phyloP scores from a whole-genome alignment of 2,888 invertebrate species.

The Pherbina coryleti region DNA sequence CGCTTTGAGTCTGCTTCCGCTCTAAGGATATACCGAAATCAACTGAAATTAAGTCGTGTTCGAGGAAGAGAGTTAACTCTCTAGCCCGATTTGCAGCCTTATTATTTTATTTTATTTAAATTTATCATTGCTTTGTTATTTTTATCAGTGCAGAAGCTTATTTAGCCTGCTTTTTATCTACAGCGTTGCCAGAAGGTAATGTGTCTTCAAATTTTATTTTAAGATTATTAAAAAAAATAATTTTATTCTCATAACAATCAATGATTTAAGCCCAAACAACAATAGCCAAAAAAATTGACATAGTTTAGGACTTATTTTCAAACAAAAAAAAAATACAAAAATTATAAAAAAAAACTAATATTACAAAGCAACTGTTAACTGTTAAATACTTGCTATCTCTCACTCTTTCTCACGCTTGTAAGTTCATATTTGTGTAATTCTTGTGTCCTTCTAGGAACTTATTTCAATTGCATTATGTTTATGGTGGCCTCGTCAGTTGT shows the following conservation, averaged over 20 bases:
- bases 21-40: too few species aligned
- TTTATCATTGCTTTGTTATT: too few species aligned
- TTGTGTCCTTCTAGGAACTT: conserved; percentile 83
- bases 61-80: too few species aligned
- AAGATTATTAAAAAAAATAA: too few species aligned
- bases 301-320: not conserved
- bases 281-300: not conserved
- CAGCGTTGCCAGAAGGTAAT: too few species aligned
- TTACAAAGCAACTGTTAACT: conserved; percentile 2
- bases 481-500: conserved; percentile 99
- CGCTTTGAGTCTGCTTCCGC: too few species aligned
- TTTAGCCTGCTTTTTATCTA: too few species aligned
- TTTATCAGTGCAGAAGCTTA: too few species aligned
- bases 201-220: too few species aligned
- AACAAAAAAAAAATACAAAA: not conserved
- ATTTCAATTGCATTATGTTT: conserved; percentile 99
- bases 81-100: too few species aligned
- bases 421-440: conserved; percentile 69
- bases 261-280: not conserved
- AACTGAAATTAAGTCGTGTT: too few species aligned
- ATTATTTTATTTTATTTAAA: too few species aligned
- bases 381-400: conserved; percentile 5
- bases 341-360: conserved; percentile 25
- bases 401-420: conserved; percentile 41
- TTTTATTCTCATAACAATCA: not conserved